Base-by-base conservation (phyloP, 2,888 invertebrate species). In the Drosophila limbata region DNA sequence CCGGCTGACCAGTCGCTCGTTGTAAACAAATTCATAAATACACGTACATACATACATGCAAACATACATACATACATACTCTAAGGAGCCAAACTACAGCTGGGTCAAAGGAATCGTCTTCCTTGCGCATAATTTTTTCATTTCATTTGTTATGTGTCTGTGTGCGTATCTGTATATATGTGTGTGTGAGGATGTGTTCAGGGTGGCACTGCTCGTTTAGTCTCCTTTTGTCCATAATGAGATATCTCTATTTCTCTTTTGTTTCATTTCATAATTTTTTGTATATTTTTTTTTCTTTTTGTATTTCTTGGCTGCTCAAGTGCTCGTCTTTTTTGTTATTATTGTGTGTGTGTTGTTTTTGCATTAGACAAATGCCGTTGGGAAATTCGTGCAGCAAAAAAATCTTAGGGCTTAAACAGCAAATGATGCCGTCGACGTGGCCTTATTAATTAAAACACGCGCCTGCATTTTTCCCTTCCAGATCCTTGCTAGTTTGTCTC, bases 231-330 rank as follows among this genome's bases (percentile, higher is more conserved):
- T 81, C 79, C 84, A 84, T 84, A 86, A 84, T 84, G 86, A 86
- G 84, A 86, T 84, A 84, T 84, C 84, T 84, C 84, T 79, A 86
- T 84, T 80, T 84, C 79, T 77, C 84, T 81, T 86, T 84, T 86
- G 84, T 86, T 84, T 86, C 86, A 79, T 86, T 84, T 75, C 79
- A 81, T 81, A 77, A 81, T 77, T 77, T 69, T 39, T 62, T 56
- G 56, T 63, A 57, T 62, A 51, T 64, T 48, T 39, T 19, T 35
- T 61, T 56, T 67, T 79, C 39, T 69, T 59, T 71, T 56, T 62
- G 17, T 62, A 2, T 55, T 63, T 33, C n/a, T 19, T 57, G 31
- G 44, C 39, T 53, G 50, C 57, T 60, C 56, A 50, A 65, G 53
- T 64, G 57, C 48, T 55, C 33, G 10, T 37, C 47, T 65, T 50